Evolutionary conservation across 2,113 vertebrate genomes (phyloP), one percentile per base, ranked within the genome.

Genomic region (Tamias sibiricus): DNA sequence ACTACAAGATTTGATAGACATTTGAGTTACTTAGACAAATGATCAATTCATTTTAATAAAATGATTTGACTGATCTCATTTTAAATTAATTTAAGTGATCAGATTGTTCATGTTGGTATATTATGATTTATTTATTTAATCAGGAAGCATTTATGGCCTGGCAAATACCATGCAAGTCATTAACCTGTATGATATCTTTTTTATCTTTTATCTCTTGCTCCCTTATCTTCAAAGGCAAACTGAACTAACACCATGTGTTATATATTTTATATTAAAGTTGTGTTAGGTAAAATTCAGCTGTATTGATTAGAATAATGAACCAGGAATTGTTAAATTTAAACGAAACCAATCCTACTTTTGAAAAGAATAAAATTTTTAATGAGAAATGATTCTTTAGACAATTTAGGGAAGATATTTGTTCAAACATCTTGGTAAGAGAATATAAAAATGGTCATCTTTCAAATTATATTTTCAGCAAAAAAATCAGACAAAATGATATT

Each of bases 91-190:
- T 94, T 93, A 86, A 96, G 68, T 87, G 32, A 85, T 90, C 68
- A 88, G 68, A 82, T 77, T 71, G 49, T 87, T 94, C 52, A 84
- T 74, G 22, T 84, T 89, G 74, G 81, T 35, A 49, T 75, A 79
- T 92, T 84, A 95, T 87, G 49, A 92, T 80, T 83, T 95, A 94
- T 76, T 87, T 97, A 83, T 85, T 86, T 88, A 95, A 90, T 86
- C 40, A 89, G 82, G 26, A 94, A 95, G 76, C 2, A 82, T 62
- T 68, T 52, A 83, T 84, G 81, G 28, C 8, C 40, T 90, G 44
- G 42, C n/a, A 88, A 52, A 40, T 19, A 87, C 71, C 57, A n/a
- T 77, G 5, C 28, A 69, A 82, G 44, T 49, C 9, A 66, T 64
- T 93, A 92, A 62, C n/a, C 32, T 72, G 42, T 35, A 62, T 47